Evolutionary conservation across 1,140 invertebrate species (phyloP), one percentile per base, ranked within the genome.

Genomic region (Ruditapes philippinarum): DNA sequence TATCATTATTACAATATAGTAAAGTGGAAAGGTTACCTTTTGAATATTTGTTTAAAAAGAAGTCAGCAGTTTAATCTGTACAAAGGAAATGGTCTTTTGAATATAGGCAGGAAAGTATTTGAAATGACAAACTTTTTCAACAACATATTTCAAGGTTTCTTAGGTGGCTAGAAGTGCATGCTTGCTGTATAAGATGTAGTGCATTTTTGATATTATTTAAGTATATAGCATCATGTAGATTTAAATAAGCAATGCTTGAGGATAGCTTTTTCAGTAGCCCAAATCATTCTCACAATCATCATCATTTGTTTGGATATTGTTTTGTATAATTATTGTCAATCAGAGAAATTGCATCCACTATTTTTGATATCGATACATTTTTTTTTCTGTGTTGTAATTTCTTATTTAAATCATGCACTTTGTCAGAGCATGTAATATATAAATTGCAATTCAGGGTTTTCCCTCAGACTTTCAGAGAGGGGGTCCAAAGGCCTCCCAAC

Each of bases 211-310:
- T n/a, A n/a, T n/a, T 70, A n/a, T 70, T 14, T 38, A 70, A 3
- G 33, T 45, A 22, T n/a, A 40, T 31, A 19, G 33, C 14, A 38
- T 36, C 38, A 7, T 70, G 36, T 70, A 70, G 14, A 70, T 70
- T 38, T 22, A 38, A 70, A 4, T 38, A 38, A 40, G 33, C 17
- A 38, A 70, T 70, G 65, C 65, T 70, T 70, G 65, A 31, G 14
- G 14, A 70, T 70, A 70, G 65, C 65, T 70, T 70, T n/a, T n/a
- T 36, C 31, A 70, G 36, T 70, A 70, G 33, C 65, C 22, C 19
- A 17, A 31, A 70, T 70, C 65, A 70, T 70, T 70, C 28, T 38
- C 12, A 38, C 65, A 70, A 38, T 70, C 33, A 38, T 38, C 65
- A 70, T 38, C 36, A 40, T 7, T 14, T n/a, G 5, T 65, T 65